Base-by-base conservation (phyloP, 2,888 invertebrate species). In the Chloroclysta siterata region DNA sequence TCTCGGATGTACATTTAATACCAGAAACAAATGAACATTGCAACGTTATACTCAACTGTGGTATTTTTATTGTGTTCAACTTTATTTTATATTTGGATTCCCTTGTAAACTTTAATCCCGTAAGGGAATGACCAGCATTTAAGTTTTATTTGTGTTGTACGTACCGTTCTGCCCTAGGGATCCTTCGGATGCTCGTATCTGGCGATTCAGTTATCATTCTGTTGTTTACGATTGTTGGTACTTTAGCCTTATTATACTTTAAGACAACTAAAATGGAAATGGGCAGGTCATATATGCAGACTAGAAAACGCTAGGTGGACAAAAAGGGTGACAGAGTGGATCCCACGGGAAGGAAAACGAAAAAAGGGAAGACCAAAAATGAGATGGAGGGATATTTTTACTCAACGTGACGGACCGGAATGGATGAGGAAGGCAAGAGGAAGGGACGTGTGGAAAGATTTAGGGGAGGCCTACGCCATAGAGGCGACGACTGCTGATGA, bases 111-210 rank as follows among this genome's bases (percentile, higher is more conserved):
- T 78, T 80, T 55, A 53, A 68, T 73, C 68, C 74, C 75, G 72
- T 66, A 56, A 53, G 60, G 50, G 62, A 53, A 64, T 72, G 77
- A 73, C 75, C 76, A 74, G 65, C 71, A 75, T 74, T 73, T 71
- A 76, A 81, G 76, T 80, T 83, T 78, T 81, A 74, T 81, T 80
- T 79, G 76, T 75, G 74, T 78, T 79, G 70, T 73, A 71, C 73
- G 70, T 73, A 71, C 73, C 68, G 64, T 72, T 46, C 70, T 53
- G 69, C 74, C 70, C 54, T 44, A 36, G 77, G 77, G 74, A 72
- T 63, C 69, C 52, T 68, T 56, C 56, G 65, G 53, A 42, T 56
- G 56, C 62, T 64, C 52, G 55, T 59, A 48, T 53, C 48, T 55
- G 61, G 50, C 61, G 52, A 56, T 53, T 58, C 14, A 50, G 46